Evolutionary conservation across 2,888 invertebrate species (phyloP).

Genomic region (Zygaena filipendulae): DNA sequence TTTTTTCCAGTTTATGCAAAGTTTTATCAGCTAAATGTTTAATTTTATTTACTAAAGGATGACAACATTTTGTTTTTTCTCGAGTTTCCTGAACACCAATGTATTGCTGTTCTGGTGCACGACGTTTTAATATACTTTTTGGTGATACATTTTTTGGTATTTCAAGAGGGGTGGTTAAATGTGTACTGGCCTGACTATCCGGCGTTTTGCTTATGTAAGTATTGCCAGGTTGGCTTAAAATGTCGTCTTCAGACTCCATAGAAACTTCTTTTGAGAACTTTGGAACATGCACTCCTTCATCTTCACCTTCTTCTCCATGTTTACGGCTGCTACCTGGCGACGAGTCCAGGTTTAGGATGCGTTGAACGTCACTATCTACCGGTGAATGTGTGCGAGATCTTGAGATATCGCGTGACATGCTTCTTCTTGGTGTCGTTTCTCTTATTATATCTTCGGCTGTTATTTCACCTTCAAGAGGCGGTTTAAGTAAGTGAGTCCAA

Average conservation of each 20-base stretch:
- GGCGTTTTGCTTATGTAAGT: conserved; percentile 36
- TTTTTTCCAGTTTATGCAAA: conserved; percentile 60
- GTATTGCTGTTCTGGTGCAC: conserved; percentile 47
- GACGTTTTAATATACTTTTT: conserved; percentile 66
- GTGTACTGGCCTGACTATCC: conserved; percentile 31
- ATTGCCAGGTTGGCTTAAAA: conserved; percentile 28
- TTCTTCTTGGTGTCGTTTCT: conserved; percentile 53
- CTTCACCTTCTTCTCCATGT: conserved; percentile 54
- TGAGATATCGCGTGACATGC: conserved; percentile 58
- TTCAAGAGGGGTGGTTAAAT: conserved; percentile 37
- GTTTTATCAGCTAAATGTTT: conserved; percentile 73
- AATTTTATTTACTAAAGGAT: conserved; percentile 72
- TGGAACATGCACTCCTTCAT: conserved; percentile 55
- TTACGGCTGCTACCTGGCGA: conserved; percentile 62
- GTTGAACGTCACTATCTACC: conserved; percentile 40
- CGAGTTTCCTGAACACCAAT: conserved; percentile 53
- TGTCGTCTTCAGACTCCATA: conserved; percentile 57
- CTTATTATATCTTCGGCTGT: conserved; percentile 61
- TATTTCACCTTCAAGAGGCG: conserved; percentile 62
- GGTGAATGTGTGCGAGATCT: conserved; percentile 56
- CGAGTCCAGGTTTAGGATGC: conserved; percentile 54
- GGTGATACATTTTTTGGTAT: conserved; percentile 53
- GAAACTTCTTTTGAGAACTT: conserved; percentile 61
- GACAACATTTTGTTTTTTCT: conserved; percentile 66
- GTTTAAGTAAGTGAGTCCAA: conserved; percentile 82